Evolutionary conservation across 1,140 invertebrate genomes (phyloP).

Genomic region (Solen grandis): DNA sequence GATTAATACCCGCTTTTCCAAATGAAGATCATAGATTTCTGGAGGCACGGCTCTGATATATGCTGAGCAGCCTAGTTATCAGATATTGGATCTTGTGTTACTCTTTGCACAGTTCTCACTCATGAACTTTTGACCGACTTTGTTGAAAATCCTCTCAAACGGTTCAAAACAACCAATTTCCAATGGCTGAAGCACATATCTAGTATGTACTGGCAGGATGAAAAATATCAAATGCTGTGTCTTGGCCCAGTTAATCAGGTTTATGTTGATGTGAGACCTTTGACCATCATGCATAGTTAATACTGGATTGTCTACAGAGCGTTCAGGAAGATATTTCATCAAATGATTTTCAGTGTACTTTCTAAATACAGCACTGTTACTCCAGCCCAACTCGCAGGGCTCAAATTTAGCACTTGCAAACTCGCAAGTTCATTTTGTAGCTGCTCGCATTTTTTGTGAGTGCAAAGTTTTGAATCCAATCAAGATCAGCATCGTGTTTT

Average conservation of each 20-base stretch:
- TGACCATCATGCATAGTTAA: too few species aligned
- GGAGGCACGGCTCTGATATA: constrained; percentile 22
- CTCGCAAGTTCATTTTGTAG: too few species aligned
- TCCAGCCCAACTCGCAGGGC: constrained; percentile 47
- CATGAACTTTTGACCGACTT: constrained; percentile 14
- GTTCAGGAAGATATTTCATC: constrained; percentile 14
- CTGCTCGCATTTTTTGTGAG: too few species aligned
- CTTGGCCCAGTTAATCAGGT: constrained; percentile 36
- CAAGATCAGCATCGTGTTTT: too few species aligned
- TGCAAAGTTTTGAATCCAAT: too few species aligned
- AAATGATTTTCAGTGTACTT: constrained; percentile 40
- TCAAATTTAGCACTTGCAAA: too few species aligned
- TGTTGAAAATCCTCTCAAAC: constrained; percentile 35
- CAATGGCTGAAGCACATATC: constrained; percentile 45
- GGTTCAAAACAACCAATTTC: constrained; percentile 43
- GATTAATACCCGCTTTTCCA: constrained; percentile 16
- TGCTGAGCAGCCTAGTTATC: constrained; percentile 8
- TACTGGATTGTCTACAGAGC: neutral
- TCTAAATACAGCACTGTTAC: constrained; percentile 24
- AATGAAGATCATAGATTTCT: constrained; percentile 2
- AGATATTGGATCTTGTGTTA: constrained; percentile 15
- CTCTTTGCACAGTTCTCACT: neutral
- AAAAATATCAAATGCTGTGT: constrained; percentile 19
- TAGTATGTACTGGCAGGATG: constrained; percentile 36
- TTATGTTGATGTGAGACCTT: constrained; percentile 17